Base-by-base conservation (phyloP, 2,888 invertebrate genomes). In the Agrochola macilenta region DNA sequence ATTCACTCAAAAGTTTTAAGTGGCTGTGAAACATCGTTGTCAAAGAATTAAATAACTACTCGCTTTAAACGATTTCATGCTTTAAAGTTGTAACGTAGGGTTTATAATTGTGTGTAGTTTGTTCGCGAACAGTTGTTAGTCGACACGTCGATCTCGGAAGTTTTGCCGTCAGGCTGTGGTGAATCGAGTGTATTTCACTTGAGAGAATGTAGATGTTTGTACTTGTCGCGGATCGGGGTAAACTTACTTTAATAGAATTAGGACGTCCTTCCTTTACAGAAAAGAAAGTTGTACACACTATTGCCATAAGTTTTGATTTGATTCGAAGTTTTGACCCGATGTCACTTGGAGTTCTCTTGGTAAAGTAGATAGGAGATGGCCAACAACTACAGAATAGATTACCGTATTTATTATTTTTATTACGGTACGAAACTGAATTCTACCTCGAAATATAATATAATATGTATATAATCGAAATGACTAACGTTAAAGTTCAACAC, bases 1-100 rank as follows among this genome's bases (percentile, higher is more conserved):
- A 96, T 96, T 96, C 96, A 95, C 94, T 96, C 93, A 93, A 94
- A 96, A 96, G 93, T 96, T 96, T 96, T 95, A 96, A 96, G 96
- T 95, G 96, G 93, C 95, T 96, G 95, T 95, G 96, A 96, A 95
- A 95, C 95, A 95, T 93, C 93, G 94, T 95, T 93, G 94, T 94
- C 93, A 93, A 95, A 95, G 95, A 94, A 94, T 96, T 94, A 95
- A 94, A 95, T 93, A 92, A 93, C 84, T 91, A 91, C 78, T 86
- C 69, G 80, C 86, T 89, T 87, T 85, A 87, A 88, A 88, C 86
- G 89, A 88, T 79, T 89, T 73, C 26, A 70, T 81, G 88, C 94
- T 91, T 89, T 94, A 91, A 80, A 73, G 5, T 57, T 65, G 77
- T 74, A 60, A 46, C 68, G 82, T 91, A 95, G 88, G 89, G 93